Evolutionary conservation across 2,113 vertebrate genomes (phyloP), one percentile per base, ranked within the genome.

Genomic region (Caracal caracal): DNA sequence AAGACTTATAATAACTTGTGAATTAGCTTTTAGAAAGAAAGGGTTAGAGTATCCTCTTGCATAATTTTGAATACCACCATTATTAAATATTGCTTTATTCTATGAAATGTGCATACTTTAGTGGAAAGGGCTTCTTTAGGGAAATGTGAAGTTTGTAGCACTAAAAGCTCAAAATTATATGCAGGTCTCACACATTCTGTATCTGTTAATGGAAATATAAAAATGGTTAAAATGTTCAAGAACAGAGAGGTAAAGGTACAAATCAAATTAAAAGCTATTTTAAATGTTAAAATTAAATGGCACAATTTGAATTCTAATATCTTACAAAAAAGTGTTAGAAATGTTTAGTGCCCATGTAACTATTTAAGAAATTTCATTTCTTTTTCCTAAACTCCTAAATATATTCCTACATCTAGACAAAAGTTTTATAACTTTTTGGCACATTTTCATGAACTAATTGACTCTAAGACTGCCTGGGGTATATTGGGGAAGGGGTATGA

Each of bases 231-330:
- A 12, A 35, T 80, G 4, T 94, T 97, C 30, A 80, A 75, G 11
- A 79, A 78, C 8, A 79, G 8, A 94, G 33, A 63, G 0, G 2
- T 59, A 12, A 79, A 90, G 33, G 0, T 71, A 49, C 7, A 49
- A 13, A 9, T 33, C 40, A 26, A 53, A 68, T 78, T 66, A 43
- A 92, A 92, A 87, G 5, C 26, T 75, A 65, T 90, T 93, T 93
- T 40, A 96, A 93, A 68, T 51, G 5, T 70, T 88, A 40, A 79
- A 93, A 30, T 94, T 80, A 88, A 75, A 88, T 53, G 75, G 51
- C 13, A 59, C 17, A 75, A 30, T 63, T 90, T 87, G 51, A 96
- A 88, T 85, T 93, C n/a, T 66, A 93, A 37, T 28, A 10, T 51
- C 63, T 76, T 51, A 28, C 63, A 59, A 59, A 70, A 71, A 49